phyloP scores from a whole-genome alignment of 2,113 vertebrate species.

The Pionites leucogaster region DNA sequence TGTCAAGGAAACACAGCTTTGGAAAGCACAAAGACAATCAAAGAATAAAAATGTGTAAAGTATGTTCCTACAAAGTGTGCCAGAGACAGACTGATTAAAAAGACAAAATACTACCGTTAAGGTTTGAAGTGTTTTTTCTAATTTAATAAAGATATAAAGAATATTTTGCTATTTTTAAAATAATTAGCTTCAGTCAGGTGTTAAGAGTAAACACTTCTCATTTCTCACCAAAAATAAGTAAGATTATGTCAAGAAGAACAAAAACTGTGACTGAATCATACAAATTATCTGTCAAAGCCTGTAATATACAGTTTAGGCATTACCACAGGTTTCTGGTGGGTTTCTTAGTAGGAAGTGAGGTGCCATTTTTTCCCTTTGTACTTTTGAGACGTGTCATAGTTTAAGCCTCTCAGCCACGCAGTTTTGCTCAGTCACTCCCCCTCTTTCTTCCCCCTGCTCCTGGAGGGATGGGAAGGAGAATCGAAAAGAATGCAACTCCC shows the following conservation, averaged over 20 bases:
- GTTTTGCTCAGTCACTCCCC: too few species aligned
- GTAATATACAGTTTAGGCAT: background rate
- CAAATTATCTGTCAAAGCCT: background rate
- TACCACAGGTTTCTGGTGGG: background rate
- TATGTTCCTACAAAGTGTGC: background rate
- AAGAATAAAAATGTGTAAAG: background rate
- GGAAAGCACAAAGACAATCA: background rate
- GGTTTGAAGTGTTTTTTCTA: background rate
- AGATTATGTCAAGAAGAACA: background rate
- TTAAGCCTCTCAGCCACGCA: too few species aligned
- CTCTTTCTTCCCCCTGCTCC: too few species aligned
- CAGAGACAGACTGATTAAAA: background rate
- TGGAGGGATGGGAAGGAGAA: too few species aligned
- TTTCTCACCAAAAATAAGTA: background rate
- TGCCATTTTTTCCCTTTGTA: background rate
- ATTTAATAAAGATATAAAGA: background rate
- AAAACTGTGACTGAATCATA: background rate
- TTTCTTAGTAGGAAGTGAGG: background rate
- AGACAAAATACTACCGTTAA: background rate
- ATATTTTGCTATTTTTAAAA: background rate
- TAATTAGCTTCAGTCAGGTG: background rate
- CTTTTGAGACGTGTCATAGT: background rate
- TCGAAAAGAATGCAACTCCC: too few species aligned
- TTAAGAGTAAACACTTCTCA: background rate
- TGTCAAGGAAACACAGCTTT: background rate